Base-by-base conservation (phyloP, 2,797 vertebrate species). In the Eulemur mongoz region DNA sequence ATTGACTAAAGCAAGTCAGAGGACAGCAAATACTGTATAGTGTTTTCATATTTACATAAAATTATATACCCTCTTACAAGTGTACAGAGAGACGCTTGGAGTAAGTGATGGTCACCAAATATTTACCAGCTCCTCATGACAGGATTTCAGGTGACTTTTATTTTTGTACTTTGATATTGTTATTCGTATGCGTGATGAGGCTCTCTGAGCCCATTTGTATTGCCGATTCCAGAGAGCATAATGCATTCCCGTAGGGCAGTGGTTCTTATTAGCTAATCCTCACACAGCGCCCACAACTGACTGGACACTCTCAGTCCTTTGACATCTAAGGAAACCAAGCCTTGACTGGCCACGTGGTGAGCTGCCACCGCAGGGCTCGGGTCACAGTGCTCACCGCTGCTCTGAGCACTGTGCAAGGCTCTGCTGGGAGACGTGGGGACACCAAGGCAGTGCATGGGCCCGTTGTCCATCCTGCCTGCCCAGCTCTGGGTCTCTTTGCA, bases 401-500 rank as follows among this genome's bases (percentile, higher is more conserved):
- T 32, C 25, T 23, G 43, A 18, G 18, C 1, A 14, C 45, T 40
- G 30, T 14, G 12, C n/a, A 7, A 30, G 50, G n/a, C 23, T 61
- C 32, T 73, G 40, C 86, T 38, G 18, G 73, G 27, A 57, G 45
- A 25, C 79, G 65, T n/a, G 18, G 45, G 63, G 89, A 48, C 57
- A 27, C 11, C 1, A 27, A 83, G 40, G 18, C 65, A 15, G 50
- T 0, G 0, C 4, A 2, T 4, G 54, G 48, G 27, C 59, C n/a
- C n/a, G 0, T 1, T 0, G 27, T 43, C 48, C 1, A 0, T 40
- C 11, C 50, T 54, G 59, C 15, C 35, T 0, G 2, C 14, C 5
- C 73, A 5, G 10, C 18, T 88, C 54, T 70, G 57, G 23, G 40
- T 35, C 32, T 91, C 76, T 50, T 52, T 25, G 27, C 3, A 0